phyloP scores from a whole-genome alignment of 2,797 vertebrate species.

The Sorex maritimensis region DNA sequence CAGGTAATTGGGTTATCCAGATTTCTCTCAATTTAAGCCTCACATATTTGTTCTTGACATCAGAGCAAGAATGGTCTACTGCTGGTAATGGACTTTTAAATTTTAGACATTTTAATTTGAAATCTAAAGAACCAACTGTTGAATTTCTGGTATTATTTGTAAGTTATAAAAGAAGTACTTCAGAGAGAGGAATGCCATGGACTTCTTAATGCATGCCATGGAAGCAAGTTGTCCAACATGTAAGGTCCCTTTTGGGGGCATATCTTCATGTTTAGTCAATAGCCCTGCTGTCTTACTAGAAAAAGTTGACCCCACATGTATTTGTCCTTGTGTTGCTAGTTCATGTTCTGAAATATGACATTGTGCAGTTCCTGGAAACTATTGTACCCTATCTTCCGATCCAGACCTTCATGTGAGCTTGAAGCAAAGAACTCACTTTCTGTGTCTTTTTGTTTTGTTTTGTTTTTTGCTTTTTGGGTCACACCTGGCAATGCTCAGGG shows the following conservation, averaged over 20 bases:
- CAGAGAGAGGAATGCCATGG: not conserved
- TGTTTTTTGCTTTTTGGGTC: too few relatives aligned
- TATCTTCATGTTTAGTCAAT: not conserved
- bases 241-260: not conserved
- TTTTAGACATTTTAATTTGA: not conserved
- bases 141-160: not conserved
- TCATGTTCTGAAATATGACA: not conserved
- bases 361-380: not conserved
- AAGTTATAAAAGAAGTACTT: not conserved
- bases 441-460: not conserved
- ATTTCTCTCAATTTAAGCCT: not conserved
- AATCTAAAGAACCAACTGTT: not conserved
- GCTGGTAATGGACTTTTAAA: not conserved
- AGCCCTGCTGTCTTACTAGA: not conserved
- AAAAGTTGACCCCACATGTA: not conserved
- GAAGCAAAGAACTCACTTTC: not conserved
- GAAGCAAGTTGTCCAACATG: not conserved
- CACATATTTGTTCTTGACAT: not conserved
- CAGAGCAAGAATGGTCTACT: not conserved
- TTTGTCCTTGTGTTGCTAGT: slow-evolving; percentile 11
- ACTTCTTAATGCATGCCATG: not conserved
- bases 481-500: too few relatives aligned
- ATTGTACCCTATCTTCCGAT: not conserved
- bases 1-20: not conserved
- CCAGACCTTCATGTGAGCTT: not conserved